phyloP scores from a whole-genome alignment of 2,888 invertebrate genomes.

The Scrobipalpa costella region DNA sequence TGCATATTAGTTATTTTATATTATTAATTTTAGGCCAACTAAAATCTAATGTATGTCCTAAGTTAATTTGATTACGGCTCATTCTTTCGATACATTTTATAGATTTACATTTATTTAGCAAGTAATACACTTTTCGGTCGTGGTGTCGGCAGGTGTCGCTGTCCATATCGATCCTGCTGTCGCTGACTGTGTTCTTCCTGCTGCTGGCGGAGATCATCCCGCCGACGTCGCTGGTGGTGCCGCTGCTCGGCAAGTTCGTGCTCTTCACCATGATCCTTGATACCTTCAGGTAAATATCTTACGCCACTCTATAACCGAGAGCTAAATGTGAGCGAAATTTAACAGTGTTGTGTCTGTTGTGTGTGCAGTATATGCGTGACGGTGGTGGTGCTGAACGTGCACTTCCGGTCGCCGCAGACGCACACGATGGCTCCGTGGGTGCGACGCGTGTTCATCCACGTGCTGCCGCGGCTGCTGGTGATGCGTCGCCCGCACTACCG shows the following conservation, averaged over 20 bases:
- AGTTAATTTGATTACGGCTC: too few relatives aligned
- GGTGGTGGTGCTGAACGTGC: slow-evolving; percentile 97
- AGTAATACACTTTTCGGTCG: too few relatives aligned
- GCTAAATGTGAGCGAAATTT: not conserved
- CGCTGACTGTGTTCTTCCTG: slow-evolving; percentile 97
- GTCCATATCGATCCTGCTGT: slow-evolving; percentile 96
- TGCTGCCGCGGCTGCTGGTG: slow-evolving; percentile 94
- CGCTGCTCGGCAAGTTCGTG: slow-evolving; percentile 95
- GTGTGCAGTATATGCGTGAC: slow-evolving; percentile 92
- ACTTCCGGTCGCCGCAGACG: slow-evolving; percentile 98
- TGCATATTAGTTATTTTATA: too few relatives aligned
- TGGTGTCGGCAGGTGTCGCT: slow-evolving; percentile 87
- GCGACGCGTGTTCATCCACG: slow-evolving; percentile 96
- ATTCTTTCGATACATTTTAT: too few relatives aligned
- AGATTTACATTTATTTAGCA: too few relatives aligned
- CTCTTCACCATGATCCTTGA: slow-evolving; percentile 98
- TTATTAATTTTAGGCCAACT: too few relatives aligned
- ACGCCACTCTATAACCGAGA: not conserved
- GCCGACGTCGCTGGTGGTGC: slow-evolving; percentile 95
- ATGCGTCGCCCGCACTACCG: slow-evolving; percentile 92
- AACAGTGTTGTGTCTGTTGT: not conserved
- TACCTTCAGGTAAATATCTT: slow-evolving; percentile 88
- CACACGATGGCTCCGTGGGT: slow-evolving; percentile 99
- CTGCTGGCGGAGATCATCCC: slow-evolving; percentile 83
- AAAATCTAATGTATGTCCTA: too few relatives aligned